phyloP scores from a whole-genome alignment of 2,113 vertebrate genomes.

The Catharus fuscescens region DNA sequence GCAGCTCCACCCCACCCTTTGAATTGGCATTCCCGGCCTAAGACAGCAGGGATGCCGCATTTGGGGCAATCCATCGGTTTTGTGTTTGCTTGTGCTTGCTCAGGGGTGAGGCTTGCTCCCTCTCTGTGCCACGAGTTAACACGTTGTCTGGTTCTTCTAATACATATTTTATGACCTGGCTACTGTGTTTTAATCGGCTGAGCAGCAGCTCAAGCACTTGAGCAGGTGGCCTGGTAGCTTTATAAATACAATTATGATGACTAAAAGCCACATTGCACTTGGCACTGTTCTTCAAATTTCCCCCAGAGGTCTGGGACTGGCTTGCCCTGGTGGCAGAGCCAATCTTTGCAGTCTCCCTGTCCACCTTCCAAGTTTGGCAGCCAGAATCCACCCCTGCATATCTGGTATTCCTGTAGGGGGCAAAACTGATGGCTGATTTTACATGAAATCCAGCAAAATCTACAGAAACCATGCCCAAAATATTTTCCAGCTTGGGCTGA shows the following conservation, averaged over 20 bases:
- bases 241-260: constrained; percentile 50
- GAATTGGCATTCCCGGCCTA: background rate
- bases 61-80: background rate
- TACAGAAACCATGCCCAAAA: background rate
- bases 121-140: background rate
- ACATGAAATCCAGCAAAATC: background rate
- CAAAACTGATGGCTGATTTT: background rate
- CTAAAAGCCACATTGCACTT: constrained; percentile 46
- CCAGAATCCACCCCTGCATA: background rate
- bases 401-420: background rate
- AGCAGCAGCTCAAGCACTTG: constrained; percentile 10
- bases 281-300: background rate
- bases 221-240: constrained; percentile 54
- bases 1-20: background rate
- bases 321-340: background rate
- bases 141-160: constrained; percentile 20
- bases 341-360: background rate
- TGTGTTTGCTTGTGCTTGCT: background rate
- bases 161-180: constrained; percentile 57
- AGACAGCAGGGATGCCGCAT: background rate
- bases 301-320: background rate
- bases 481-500: background rate
- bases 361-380: background rate
- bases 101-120: background rate
- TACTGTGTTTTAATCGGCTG: background rate